A percentile compares a stretch with the other conserved stretches of the same genome.
Conservation (phyloP, 2,797 vertebrate species). For the Sebastes oblongus region DNA sequence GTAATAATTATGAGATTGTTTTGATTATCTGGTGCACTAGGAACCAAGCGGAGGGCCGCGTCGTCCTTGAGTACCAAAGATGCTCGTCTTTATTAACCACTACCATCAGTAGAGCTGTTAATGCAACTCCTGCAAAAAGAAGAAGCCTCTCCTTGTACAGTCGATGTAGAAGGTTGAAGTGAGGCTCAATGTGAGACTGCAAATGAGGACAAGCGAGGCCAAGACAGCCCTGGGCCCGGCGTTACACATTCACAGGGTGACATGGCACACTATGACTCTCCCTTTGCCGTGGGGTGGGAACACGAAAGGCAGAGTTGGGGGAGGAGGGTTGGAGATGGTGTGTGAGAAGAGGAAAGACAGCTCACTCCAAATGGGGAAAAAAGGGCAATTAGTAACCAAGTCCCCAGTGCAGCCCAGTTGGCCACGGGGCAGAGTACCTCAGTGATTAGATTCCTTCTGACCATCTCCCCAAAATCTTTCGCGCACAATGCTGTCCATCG, state of each 20-base stretch:
- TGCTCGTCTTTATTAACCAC: slow-evolving; percentile 55
- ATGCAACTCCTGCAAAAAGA: slow-evolving; percentile 47
- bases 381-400: slow-evolving; percentile 74
- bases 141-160: slow-evolving; percentile 51
- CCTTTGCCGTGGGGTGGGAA: slow-evolving; percentile 70
- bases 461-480: slow-evolving; percentile 62
- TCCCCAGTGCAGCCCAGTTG: slow-evolving; percentile 72
- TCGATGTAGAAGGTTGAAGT: slow-evolving; percentile 68
- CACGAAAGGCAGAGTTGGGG: slow-evolving; percentile 48
- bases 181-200: slow-evolving; percentile 66
- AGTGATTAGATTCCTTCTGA: slow-evolving; percentile 74
- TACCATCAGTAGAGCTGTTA: slow-evolving; percentile 44
- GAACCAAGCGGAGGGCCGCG: slow-evolving; percentile 1
- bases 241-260: slow-evolving; percentile 79
- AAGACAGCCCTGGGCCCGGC: slow-evolving; percentile 60
- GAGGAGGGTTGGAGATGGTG: slow-evolving; percentile 2
- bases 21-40: not conserved
- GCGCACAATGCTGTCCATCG: slow-evolving; percentile 34
- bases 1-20: not conserved
- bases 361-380: slow-evolving; percentile 61
- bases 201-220: slow-evolving; percentile 73
- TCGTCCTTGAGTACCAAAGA: slow-evolving; percentile 46
- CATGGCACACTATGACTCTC: slow-evolving; percentile 77
- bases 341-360: slow-evolving; percentile 65
- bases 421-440: slow-evolving; percentile 65